Conservation (phyloP, 2,888 invertebrate species). For the Frankliniella intonsa region DNA sequence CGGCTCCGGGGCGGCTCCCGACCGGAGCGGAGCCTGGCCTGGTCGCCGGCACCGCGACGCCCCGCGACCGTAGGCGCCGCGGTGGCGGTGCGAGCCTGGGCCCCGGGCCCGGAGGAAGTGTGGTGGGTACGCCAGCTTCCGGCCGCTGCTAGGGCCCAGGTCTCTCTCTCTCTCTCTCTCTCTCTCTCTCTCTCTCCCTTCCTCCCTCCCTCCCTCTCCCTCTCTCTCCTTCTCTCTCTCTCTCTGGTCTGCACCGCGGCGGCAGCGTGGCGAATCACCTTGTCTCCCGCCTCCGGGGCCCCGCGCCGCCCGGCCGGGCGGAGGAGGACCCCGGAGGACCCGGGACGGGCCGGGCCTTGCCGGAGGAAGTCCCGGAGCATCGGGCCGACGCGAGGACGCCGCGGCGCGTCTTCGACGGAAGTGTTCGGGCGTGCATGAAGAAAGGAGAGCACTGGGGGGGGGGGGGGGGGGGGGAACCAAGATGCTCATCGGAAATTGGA, state of each 20-base stretch:
- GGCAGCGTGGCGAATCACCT: constrained; percentile 9
- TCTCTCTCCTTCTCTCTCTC: background rate
- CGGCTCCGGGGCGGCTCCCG: too few species aligned
- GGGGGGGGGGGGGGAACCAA: background rate
- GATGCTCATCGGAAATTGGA: constrained; percentile 24
- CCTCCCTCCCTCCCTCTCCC: too few species aligned
- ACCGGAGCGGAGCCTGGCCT: too few species aligned
- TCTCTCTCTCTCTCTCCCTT: background rate
- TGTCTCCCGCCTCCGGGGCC: background rate
- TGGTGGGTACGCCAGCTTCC: background rate
- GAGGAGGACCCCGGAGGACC: background rate
- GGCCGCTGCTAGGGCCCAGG: background rate
- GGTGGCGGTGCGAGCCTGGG: too few species aligned
- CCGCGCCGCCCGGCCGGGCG: background rate
- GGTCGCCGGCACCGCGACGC: too few species aligned
- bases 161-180: background rate
- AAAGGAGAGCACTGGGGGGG: background rate
- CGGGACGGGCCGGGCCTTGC: background rate
- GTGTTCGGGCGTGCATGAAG: constrained; percentile 6
- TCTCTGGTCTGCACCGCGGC: background rate
- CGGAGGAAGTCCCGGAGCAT: background rate
- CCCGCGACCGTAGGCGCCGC: too few species aligned
- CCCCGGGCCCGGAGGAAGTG: background rate
- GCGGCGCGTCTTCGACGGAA: background rate
- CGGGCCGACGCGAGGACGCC: background rate